phyloP scores from a whole-genome alignment of 2,888 invertebrate genomes.

The Cenopis cana region DNA sequence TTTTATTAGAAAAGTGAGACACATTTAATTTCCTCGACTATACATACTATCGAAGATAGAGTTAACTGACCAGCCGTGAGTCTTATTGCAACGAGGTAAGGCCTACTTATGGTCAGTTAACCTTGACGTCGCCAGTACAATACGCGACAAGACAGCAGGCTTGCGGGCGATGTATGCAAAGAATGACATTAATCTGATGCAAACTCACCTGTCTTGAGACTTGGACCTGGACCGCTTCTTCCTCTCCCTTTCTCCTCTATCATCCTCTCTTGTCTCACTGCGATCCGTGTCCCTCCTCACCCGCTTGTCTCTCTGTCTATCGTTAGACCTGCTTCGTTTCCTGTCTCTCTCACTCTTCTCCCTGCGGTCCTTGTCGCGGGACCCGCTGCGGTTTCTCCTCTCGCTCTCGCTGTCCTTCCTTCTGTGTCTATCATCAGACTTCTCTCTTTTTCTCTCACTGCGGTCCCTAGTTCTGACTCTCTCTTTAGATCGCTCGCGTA shows the following conservation, averaged over 20 bases:
- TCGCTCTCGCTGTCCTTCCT: constrained; percentile 48
- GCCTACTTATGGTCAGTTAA: no score
- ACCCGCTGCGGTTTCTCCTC: constrained; percentile 45
- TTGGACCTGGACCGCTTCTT: constrained; percentile 62
- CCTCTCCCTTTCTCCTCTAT: constrained; percentile 53
- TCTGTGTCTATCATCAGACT: constrained; percentile 48
- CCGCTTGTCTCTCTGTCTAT: constrained; percentile 30
- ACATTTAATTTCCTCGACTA: no score
- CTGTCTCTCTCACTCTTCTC: constrained; percentile 44
- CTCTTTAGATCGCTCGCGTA: constrained; percentile 43
- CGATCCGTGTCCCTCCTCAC: constrained; percentile 12
- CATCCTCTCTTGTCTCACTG: constrained; percentile 42
- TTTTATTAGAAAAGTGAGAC: no score
- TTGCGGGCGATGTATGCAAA: no score
- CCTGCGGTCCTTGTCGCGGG: constrained; percentile 47
- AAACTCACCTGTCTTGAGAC: constrained; percentile 54
- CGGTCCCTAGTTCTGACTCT: constrained; percentile 45
- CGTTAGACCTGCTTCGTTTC: constrained; percentile 30
- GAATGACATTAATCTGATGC: no score
- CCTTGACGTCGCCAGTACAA: no score
- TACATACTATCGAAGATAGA: no score
- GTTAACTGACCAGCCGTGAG: no score
- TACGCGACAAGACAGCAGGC: no score
- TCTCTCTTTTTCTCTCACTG: constrained; percentile 47
- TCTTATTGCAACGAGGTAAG: no score